Conservation (phyloP, 2,113 vertebrate genomes). For the Junco hyemalis region DNA sequence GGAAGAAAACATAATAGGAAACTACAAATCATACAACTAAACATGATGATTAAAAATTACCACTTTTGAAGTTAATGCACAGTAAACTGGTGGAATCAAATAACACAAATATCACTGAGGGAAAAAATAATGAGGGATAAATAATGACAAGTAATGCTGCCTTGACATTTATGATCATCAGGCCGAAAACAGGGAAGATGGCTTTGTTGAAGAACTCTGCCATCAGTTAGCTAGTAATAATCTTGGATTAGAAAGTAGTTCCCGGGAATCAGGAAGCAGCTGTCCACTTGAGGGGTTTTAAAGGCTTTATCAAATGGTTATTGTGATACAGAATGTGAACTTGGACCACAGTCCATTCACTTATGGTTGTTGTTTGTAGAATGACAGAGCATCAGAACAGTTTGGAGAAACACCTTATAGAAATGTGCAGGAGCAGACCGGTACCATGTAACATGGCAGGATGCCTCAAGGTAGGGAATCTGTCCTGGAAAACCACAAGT, state of each 20-base stretch:
- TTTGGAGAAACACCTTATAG: not conserved
- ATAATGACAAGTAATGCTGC: not conserved
- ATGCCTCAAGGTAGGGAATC: not conserved
- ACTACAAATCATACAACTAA: not conserved
- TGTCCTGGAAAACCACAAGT: not conserved
- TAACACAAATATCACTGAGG: not conserved
- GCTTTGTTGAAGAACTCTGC: not conserved
- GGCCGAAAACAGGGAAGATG: not conserved
- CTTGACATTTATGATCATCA: not conserved
- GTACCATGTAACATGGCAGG: accelerated
- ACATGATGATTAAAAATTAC: not conserved
- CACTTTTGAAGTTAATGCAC: not conserved
- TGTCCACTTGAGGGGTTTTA: not conserved
- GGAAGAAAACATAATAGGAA: not conserved
- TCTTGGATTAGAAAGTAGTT: not conserved
- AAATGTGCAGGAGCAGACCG: not conserved
- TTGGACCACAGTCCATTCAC: not conserved
- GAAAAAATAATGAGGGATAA: not conserved
- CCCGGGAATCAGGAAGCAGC: not conserved
- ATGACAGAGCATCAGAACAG: not conserved
- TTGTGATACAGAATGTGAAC: not conserved
- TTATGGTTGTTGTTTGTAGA: not conserved
- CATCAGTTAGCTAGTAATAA: not conserved
- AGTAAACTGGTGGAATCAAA: not conserved
- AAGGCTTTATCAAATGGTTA: not conserved